These are phyloP conservation scores for Aphaenogaster rudis DNA, from an alignment of 1,140 invertebrate species.

Conservation along the genomic window DNA sequence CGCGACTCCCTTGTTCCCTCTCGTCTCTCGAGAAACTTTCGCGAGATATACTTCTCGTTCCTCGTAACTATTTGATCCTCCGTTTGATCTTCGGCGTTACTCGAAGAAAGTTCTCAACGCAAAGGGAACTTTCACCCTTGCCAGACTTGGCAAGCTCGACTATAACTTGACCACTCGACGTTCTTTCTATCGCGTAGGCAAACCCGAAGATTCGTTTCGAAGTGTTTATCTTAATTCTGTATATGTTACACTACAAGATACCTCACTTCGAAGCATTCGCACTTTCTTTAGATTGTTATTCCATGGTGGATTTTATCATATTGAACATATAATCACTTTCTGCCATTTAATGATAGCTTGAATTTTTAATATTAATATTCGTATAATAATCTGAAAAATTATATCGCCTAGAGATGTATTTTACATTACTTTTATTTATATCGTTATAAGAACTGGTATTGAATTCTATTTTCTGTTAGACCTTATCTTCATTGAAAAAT, in stretches of 20 bases:
- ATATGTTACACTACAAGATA: neutral
- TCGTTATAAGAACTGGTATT: neutral
- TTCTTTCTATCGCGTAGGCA: conserved; percentile 31
- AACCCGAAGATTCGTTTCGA: conserved; percentile 27
- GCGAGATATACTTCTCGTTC: conserved; percentile 22
- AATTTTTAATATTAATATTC: neutral
- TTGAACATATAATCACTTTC: neutral
- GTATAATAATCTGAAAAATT: neutral
- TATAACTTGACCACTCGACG: conserved; percentile 33
- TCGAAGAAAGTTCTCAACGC: conserved; percentile 19
- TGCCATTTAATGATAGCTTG: neutral
- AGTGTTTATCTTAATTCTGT: neutral
- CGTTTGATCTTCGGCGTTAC: conserved; percentile 48
- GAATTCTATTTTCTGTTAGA: neutral
- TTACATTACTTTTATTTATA: neutral
- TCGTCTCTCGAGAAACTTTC: conserved; percentile 32
- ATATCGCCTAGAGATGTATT: neutral
- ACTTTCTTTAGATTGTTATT: conserved; percentile 1
- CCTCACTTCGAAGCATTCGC: neutral
- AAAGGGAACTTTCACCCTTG: neutral
- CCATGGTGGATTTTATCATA: neutral
- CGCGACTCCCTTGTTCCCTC: conserved; percentile 36
- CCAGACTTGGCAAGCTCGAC: neutral
- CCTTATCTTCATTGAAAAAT: neutral
- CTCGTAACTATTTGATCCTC: conserved; percentile 28